These are phyloP conservation scores for Acyrthosiphon pisum DNA, from an alignment of 1,140 invertebrate genomes.

Conservation along the genomic window DNA sequence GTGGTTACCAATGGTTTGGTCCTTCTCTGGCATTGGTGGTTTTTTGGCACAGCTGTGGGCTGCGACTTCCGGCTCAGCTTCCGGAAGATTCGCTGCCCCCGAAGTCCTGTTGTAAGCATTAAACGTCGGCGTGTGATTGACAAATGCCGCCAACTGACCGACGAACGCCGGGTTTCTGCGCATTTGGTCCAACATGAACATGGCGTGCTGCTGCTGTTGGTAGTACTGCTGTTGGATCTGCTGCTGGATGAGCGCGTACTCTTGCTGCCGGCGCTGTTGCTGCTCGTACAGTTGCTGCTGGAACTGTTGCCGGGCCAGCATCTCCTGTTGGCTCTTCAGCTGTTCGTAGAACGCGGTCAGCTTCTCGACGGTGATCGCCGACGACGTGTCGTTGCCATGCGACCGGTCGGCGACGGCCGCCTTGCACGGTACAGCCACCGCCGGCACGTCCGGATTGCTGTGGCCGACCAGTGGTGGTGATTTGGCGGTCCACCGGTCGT, in stretches of 20 bases:
- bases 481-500: background rate
- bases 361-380: background rate
- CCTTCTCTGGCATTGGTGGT: background rate
- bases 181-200: conserved; percentile 32
- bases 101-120: accelerated
- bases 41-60: no score
- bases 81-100: no score
- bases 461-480: background rate
- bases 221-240: conserved; percentile 51
- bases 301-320: conserved; percentile 17
- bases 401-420: background rate
- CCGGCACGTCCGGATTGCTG: no score
- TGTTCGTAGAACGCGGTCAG: conserved; percentile 16
- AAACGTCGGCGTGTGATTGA: background rate
- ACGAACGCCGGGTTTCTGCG: background rate
- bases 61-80: background rate
- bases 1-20: background rate
- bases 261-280: conserved; percentile 27
- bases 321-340: conserved; percentile 11
- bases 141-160: background rate
- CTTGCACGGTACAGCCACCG: background rate
- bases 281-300: conserved; percentile 32
- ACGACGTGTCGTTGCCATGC: background rate
- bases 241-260: background rate
- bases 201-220: conserved; percentile 30